These are phyloP conservation scores for Drosophila robusta DNA, from an alignment of 2,888 invertebrate species.

Conservation along the genomic window DNA sequence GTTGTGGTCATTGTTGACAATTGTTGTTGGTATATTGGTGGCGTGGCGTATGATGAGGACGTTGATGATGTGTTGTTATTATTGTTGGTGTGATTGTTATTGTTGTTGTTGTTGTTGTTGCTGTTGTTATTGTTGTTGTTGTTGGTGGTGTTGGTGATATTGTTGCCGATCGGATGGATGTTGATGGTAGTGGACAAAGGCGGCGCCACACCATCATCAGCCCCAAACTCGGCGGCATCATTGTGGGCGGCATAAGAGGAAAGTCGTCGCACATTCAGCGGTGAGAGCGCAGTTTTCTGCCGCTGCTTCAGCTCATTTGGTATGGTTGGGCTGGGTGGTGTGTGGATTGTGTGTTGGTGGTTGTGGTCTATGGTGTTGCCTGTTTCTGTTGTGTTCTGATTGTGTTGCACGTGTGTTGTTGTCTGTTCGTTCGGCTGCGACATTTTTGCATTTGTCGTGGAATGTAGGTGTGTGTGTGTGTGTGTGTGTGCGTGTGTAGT, in stretches of 20 bases:
- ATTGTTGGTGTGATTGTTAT: conserved; percentile 34
- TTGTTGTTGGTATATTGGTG: conserved; percentile 78
- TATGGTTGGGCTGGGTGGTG: conserved; percentile 35
- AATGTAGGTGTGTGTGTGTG: conserved; percentile 21
- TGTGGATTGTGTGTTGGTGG: conserved; percentile 33
- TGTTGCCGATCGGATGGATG: conserved; percentile 46
- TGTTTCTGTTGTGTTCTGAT: conserved; percentile 31
- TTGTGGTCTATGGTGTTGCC: conserved; percentile 24
- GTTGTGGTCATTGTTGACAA: conserved; percentile 72
- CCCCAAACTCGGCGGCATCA: conserved; percentile 51
- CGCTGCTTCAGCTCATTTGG: conserved; percentile 75
- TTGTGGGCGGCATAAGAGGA: conserved; percentile 62
- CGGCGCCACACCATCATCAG: conserved; percentile 46
- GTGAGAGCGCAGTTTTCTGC: conserved; percentile 56
- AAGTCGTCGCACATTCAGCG: conserved; percentile 66
- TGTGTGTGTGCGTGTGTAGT: conserved; percentile 9
- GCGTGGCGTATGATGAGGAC: conserved; percentile 74
- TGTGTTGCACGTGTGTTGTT: conserved; percentile 49
- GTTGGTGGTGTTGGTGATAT: conserved; percentile 43
- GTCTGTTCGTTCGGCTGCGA: conserved; percentile 66
- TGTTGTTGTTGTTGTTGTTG: conserved; percentile 45
- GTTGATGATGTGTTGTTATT: conserved; percentile 67
- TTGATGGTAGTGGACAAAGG: conserved; percentile 65
- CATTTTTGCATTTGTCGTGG: conserved; percentile 66
- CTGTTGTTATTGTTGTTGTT: conserved; percentile 42